A percentile compares a stretch with the other conserved stretches of the same genome.
phyloP scores from a whole-genome alignment of 2,113 vertebrate genomes.

The Rhinogobius similis region DNA sequence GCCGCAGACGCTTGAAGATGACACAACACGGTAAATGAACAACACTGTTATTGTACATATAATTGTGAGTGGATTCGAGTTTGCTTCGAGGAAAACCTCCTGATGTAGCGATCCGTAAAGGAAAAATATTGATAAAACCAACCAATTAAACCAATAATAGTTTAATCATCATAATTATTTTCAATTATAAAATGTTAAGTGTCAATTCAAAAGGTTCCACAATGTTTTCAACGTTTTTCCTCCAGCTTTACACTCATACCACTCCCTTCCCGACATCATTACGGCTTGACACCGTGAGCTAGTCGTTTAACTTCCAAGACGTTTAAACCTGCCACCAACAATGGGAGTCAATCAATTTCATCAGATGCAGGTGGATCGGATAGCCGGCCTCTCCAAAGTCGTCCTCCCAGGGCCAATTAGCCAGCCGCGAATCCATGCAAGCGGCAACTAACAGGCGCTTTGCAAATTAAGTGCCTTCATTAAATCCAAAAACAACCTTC shows the following conservation, averaged over 20 bases:
- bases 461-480: constrained; percentile 7
- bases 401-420: background rate
- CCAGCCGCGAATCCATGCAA: background rate
- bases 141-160: too few species aligned
- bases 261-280: background rate
- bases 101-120: too few species aligned
- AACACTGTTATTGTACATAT: too few species aligned
- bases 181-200: too few species aligned
- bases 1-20: too few species aligned
- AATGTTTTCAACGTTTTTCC: background rate
- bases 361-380: constrained; percentile 20
- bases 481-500: background rate
- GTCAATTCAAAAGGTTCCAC: background rate
- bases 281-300: background rate
- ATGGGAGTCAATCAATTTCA: constrained; percentile 42
- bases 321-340: constrained; percentile 35
- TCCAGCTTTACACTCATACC: background rate
- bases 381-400: constrained; percentile 5
- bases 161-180: too few species aligned
- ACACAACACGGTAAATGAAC: too few species aligned
- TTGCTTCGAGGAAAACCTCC: too few species aligned
- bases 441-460: background rate
- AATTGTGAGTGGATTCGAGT: too few species aligned
- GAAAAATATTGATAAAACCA: too few species aligned
- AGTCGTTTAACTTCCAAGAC: constrained; percentile 23